Base-by-base conservation (phyloP, 2,797 vertebrate genomes). In the Acanthiza pusilla region DNA sequence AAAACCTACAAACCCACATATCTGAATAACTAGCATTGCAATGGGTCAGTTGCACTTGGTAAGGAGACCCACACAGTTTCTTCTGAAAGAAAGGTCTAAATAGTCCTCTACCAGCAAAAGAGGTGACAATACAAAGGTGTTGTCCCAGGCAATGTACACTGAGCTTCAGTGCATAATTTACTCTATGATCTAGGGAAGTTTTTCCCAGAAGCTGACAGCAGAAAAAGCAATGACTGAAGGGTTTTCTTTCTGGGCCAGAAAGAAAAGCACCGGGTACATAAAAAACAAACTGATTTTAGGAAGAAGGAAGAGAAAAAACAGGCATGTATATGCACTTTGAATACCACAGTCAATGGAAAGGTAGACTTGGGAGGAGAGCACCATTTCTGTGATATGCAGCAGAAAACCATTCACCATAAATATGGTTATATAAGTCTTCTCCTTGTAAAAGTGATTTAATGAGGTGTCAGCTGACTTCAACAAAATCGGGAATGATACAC, bases 61-160 rank as follows among this genome's bases (percentile, higher is more conserved):
- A 48, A 76, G 23, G 40, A 66, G 18, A 91, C 4, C 7, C n/a
- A 63, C 23, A 13, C 1, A 11, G 16, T 42, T 83, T 60, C 20
- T 51, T 72, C 29, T 19, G 4, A 16, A 72, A 65, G 10, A 62
- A 68, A 53, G 13, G 6, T 34, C 42, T 57, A 36, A 57, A 22
- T 3, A 16, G 7, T 12, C 27, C 18, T 47, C 43, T 36, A 16
- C 9, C 34, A 63, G 27, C 22, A 48, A 8, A 53, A 74, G 10
- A 26, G 7, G 14, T 16, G 26, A 82, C 38, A 66, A 32, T 0
- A 48, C 34, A 57, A 85, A 48, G 29, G 26, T 3, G 0, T 2
- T 16, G 4, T 27, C 25, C n/a, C 57, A 58, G 42, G 19, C 6
- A 21, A 22, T 0, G 1, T 13, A 11, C 22, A 12, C 2, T 4